A percentile compares a stretch with the other conserved stretches of the same genome.
phyloP scores from a whole-genome alignment of 2,797 vertebrate genomes.

The Catharus ustulatus region DNA sequence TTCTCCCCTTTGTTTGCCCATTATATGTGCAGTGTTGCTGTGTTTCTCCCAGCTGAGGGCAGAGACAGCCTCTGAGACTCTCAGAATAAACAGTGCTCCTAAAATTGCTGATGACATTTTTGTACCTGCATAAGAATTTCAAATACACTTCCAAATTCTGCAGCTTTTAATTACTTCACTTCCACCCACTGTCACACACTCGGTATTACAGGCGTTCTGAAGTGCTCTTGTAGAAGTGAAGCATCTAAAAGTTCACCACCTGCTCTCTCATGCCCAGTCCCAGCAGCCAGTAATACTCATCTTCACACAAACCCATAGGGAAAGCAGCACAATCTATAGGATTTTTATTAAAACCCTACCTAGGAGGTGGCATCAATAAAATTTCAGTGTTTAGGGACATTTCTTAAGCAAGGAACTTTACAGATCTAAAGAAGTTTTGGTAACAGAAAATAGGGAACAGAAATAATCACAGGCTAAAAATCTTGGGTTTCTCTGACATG shows the following conservation, averaged over 20 bases:
- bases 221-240: slow-evolving; percentile 3
- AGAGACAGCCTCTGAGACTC: background rate
- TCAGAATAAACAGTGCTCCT: background rate
- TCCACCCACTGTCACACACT: slow-evolving; percentile 18
- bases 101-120: background rate
- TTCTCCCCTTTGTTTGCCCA: background rate
- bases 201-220: background rate
- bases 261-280: background rate
- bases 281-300: background rate
- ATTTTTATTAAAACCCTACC: background rate
- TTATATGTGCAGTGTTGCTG: background rate
- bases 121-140: slow-evolving; percentile 27
- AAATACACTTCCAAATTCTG: slow-evolving; percentile 20
- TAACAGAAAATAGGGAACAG: background rate
- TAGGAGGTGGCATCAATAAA: background rate
- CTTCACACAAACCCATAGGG: background rate
- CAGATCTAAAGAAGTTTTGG: background rate
- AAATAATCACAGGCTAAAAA: background rate
- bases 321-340: background rate
- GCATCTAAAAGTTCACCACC: background rate
- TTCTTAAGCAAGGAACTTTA: background rate
- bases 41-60: background rate
- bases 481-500: background rate
- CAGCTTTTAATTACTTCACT: slow-evolving; percentile 41
- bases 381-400: background rate